These are phyloP conservation scores for Eclectus roratus DNA, from an alignment of 2,113 vertebrate species.

Conservation along the genomic window DNA sequence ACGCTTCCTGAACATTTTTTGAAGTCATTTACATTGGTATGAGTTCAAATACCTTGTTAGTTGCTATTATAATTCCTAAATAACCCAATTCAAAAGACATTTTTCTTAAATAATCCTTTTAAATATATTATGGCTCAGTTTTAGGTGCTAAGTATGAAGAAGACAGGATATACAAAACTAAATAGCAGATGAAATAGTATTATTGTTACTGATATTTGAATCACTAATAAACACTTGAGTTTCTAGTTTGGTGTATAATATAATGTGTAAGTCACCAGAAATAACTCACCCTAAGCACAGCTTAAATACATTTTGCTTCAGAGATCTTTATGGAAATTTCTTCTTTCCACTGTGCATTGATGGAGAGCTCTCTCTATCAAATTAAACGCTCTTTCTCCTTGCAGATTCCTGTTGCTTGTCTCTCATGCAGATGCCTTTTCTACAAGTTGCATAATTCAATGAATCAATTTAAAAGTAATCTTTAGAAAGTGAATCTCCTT, in stretches of 20 bases:
- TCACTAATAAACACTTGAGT: neutral
- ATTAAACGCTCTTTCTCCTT: fast-evolving
- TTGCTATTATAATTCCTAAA: neutral
- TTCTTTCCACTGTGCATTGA: neutral
- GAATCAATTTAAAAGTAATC: neutral
- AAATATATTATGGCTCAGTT: neutral
- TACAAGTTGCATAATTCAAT: neutral
- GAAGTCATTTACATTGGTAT: neutral
- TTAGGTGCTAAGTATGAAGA: neutral
- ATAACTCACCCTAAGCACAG: neutral
- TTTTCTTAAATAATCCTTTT: neutral
- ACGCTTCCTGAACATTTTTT: neutral
- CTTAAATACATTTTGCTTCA: neutral
- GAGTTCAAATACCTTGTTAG: neutral
- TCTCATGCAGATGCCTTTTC: neutral
- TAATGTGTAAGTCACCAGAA: neutral
- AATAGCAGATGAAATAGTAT: neutral
- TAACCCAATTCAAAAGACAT: neutral
- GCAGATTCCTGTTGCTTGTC: neutral
- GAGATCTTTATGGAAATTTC: neutral
- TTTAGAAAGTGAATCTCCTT: neutral
- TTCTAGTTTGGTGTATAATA: neutral
- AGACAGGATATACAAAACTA: neutral
- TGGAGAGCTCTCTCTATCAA: neutral
- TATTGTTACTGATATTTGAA: neutral